Conservation (phyloP, 2,888 invertebrate species). For the Bursaphelenchus okinawaensis region DNA sequence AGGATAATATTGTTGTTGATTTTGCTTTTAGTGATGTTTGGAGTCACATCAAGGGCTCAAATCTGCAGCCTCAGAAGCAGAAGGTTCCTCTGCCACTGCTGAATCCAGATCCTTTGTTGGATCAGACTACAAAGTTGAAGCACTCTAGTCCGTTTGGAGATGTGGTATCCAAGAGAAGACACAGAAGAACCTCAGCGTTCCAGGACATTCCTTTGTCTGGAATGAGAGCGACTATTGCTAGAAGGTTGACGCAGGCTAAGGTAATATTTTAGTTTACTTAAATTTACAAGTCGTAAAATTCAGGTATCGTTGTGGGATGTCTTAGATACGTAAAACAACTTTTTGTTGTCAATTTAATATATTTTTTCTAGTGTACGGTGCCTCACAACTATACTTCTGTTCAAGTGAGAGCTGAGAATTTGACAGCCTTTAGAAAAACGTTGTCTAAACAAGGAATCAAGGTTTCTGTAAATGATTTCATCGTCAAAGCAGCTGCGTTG, state of each 20-base stretch:
- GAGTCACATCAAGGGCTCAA: conserved; percentile 31
- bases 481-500: conserved; percentile 67
- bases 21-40: conserved; percentile 40
- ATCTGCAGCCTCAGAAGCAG: conserved; percentile 23
- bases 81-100: not conserved
- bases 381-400: conserved; percentile 68
- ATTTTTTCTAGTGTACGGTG: conserved; percentile 63
- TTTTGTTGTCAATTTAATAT: not conserved
- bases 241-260: conserved; percentile 67
- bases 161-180: conserved; percentile 6
- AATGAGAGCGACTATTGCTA: conserved; percentile 67
- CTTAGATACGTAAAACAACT: no score
- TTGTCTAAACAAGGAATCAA: conserved; percentile 25
- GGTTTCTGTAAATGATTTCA: conserved; percentile 68
- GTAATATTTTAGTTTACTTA: conserved; percentile 18
- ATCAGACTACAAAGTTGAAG: not conserved
- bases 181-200: conserved; percentile 43
- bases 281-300: conserved; percentile 3
- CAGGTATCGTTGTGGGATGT: no score
- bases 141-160: not conserved
- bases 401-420: conserved; percentile 63
- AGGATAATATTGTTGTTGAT: conserved; percentile 32
- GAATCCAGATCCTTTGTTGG: not conserved
- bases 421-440: conserved; percentile 61
- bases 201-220: conserved; percentile 65